Evolutionary conservation across 2,888 invertebrate genomes (phyloP), one percentile per base, ranked within the genome.

Genomic region (Sphaerolaimus hirsutus): DNA sequence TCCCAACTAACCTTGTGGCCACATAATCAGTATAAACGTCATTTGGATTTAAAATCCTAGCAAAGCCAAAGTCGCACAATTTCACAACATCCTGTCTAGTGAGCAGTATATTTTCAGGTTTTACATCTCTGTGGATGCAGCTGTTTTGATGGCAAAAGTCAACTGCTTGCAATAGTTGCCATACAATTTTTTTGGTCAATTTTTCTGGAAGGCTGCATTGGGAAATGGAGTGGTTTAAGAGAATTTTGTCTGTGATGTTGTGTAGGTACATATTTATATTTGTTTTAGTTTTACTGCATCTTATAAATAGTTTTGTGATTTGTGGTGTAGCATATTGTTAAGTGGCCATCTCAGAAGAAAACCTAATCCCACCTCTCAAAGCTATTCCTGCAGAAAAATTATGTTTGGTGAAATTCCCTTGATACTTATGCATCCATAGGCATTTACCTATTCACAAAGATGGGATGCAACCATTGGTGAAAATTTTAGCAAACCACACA

Each of bases 1-100:
- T n/a, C n/a, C n/a, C n/a, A n/a, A n/a, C n/a, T n/a, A n/a, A n/a
- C n/a, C 93, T 73, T 35, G 97, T 97, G 41, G 93, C 93, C 53
- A 97, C 97, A 66, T 97, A 97, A 68, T 97, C 97, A 46, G 93
- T 97, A 66, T 91, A 97, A 65, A 86, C 83, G 72, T 93, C 93
- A 1, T 83, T 87, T 1, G 89, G 86, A 67, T 78, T 81, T 77
- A 66, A 22, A 67, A 67, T 80, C 58, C 97, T 74, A 0, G 97
- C 97, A 67, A 97, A 97, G 44, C 97, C 97, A 67, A 97, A 97
- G 68, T 97, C 93, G 64, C 86, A 97, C 2, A 97, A 71, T 66
- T 97, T 97, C 50, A 97, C 86, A 46, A 87, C 79, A 1, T 89
- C 89, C 50, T 79, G 79, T 46, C 76, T 74, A 17, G 87, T 91